phyloP scores from a whole-genome alignment of 1,140 invertebrate species.

The Procambarus virginalis region DNA sequence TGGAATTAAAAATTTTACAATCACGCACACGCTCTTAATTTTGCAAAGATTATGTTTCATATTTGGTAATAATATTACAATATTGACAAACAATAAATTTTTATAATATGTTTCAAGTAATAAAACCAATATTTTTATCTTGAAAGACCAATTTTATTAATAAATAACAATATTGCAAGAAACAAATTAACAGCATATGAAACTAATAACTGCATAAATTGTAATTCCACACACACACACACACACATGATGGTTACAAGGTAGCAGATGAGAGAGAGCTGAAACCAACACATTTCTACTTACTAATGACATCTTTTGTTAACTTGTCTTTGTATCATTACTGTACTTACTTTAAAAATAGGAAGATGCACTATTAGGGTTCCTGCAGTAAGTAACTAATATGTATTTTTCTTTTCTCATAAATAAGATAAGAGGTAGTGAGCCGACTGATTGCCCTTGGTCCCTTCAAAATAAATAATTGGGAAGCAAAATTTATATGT shows the following conservation, averaged over 20 bases:
- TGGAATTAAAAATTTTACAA: no score
- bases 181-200: neutral
- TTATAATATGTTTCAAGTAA: neutral
- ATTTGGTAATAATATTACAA: no score
- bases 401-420: neutral
- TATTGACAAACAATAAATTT: neutral
- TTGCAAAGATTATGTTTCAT: no score
- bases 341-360: neutral
- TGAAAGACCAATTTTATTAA: neutral
- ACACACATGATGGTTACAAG: neutral
- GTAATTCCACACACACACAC: neutral
- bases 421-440: neutral
- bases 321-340: neutral
- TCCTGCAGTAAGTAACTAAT: neutral
- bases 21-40: no score
- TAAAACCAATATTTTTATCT: neutral
- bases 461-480: neutral
- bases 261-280: neutral
- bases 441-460: neutral
- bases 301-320: neutral
- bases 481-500: no score
- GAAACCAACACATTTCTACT: neutral
- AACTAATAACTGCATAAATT: neutral
- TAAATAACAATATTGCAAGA: neutral
- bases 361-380: neutral